These are phyloP conservation scores for Cygnus atratus DNA, from an alignment of 2,113 vertebrate species.

Conservation along the genomic window DNA sequence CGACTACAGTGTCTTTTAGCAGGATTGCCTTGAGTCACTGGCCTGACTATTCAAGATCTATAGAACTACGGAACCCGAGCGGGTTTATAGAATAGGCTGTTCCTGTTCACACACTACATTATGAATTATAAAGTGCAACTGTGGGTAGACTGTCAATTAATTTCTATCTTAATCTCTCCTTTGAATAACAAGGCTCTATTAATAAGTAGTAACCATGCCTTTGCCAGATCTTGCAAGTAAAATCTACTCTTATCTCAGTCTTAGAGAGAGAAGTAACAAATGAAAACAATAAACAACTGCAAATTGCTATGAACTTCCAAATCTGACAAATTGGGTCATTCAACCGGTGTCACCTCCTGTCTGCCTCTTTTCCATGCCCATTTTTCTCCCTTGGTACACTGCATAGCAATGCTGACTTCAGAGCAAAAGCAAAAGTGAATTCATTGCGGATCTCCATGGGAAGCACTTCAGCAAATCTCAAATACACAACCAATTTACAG, in stretches of 20 bases:
- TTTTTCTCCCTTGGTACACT: neutral
- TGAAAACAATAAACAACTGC: neutral
- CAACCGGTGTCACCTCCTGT: neutral
- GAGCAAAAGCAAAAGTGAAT: neutral
- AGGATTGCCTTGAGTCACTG: slow-evolving; percentile 44
- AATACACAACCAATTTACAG: neutral
- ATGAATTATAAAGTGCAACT: slow-evolving; percentile 12
- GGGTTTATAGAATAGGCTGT: neutral
- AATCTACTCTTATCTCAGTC: neutral
- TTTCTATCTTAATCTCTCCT: slow-evolving; percentile 41
- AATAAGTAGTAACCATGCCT: neutral
- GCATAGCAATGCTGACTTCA: neutral
- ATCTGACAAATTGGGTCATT: neutral
- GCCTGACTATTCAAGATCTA: neutral
- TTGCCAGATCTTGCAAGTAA: neutral
- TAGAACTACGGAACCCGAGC: neutral
- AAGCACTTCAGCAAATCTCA: neutral
- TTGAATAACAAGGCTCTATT: slow-evolving; percentile 27
- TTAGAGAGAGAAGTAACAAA: neutral
- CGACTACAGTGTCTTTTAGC: neutral
- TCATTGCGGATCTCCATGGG: neutral
- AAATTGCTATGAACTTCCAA: neutral
- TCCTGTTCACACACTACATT: neutral
- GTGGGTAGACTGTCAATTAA: slow-evolving; percentile 42
- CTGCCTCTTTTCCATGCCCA: neutral